Evolutionary conservation across 2,113 vertebrate genomes (phyloP).

Genomic region (Tapirus terrestris): DNA sequence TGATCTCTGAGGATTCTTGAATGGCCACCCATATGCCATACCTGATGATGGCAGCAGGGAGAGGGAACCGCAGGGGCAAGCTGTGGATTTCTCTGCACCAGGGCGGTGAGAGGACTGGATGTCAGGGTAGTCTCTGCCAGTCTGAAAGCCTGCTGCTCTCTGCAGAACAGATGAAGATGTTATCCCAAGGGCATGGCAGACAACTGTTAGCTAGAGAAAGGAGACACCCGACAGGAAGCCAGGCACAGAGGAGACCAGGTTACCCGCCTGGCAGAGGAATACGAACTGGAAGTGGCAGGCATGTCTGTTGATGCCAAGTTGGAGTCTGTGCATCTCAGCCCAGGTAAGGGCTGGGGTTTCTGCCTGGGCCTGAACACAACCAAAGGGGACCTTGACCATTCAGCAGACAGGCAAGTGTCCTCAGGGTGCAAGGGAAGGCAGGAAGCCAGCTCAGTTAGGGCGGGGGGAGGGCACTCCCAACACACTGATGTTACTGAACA

Average conservation of each 20-base stretch:
- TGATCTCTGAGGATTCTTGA: not conserved
- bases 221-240: not conserved
- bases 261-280: not conserved
- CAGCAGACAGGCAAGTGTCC: not conserved
- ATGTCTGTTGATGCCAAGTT: not conserved
- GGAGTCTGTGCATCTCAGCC: not conserved
- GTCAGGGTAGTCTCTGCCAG: not conserved
- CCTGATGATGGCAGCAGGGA: not conserved
- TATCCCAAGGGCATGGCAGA: not conserved
- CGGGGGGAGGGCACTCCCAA: not conserved
- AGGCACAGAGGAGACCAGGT: not conserved
- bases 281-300: not conserved
- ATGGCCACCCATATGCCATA: rapidly evolving
- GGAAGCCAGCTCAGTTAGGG: not conserved
- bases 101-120: not conserved
- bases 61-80: not conserved
- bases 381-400: not conserved
- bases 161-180: not conserved
- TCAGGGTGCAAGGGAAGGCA: not conserved
- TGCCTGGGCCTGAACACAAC: not conserved
- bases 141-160: not conserved
- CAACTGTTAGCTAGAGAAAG: not conserved
- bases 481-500: not conserved
- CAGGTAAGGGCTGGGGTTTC: not conserved
- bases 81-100: not conserved